phyloP scores from a whole-genome alignment of 1,140 invertebrate genomes.

The Thaumetopoea pityocampa region DNA sequence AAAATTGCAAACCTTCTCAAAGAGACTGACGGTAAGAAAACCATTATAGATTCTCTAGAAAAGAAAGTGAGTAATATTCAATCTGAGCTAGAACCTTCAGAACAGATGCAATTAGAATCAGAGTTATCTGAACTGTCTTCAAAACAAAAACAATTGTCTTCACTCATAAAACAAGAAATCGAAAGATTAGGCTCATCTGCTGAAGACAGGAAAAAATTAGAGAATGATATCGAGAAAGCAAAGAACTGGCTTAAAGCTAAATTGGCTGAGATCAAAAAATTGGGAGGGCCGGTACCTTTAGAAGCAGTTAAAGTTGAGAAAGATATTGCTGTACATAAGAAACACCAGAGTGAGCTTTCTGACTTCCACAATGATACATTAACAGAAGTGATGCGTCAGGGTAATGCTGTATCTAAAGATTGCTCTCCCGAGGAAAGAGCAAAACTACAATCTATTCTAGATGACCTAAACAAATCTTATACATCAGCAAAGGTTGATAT shows the following conservation, averaged over 20 bases:
- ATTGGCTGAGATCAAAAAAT: constrained; percentile 84
- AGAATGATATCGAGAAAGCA: constrained; percentile 85
- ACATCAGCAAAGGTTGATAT: constrained; percentile 83
- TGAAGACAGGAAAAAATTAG: constrained; percentile 84
- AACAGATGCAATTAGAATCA: constrained; percentile 83
- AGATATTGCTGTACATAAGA: constrained; percentile 84
- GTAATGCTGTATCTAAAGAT: constrained; percentile 85
- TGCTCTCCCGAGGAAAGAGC: constrained; percentile 84
- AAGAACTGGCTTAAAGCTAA: constrained; percentile 87
- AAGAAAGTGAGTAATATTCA: constrained; percentile 90
- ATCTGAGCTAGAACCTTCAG: constrained; percentile 88
- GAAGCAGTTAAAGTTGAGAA: constrained; percentile 85
- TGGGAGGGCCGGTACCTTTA: constrained; percentile 85
- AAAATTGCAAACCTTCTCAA: constrained; percentile 84
- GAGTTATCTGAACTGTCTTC: constrained; percentile 79
- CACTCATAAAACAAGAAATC: constrained; percentile 84
- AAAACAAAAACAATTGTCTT: constrained; percentile 84
- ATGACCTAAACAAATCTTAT: constrained; percentile 83
- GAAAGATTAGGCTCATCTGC: constrained; percentile 80
- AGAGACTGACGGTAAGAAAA: constrained; percentile 90
- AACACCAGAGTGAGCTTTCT: constrained; percentile 84
- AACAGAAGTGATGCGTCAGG: constrained; percentile 85
- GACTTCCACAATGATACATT: constrained; percentile 87
- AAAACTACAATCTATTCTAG: constrained; percentile 80
- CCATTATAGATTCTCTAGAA: constrained; percentile 87